Conservation (phyloP, 2,888 invertebrate species). For the Cerastis leucographa region DNA sequence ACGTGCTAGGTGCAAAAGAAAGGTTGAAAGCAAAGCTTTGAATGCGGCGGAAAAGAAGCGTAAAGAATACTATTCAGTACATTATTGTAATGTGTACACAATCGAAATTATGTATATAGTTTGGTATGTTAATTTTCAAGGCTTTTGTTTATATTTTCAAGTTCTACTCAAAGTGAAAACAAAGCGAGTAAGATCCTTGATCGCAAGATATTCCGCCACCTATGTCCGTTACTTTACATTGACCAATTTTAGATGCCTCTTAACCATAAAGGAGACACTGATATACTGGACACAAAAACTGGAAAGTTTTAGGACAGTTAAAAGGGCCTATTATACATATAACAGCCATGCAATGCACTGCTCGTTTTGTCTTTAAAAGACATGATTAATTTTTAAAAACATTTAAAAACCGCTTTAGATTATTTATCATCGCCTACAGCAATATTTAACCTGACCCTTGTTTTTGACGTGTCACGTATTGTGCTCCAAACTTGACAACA, state of each 20-base stretch:
- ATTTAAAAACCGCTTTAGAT: neutral
- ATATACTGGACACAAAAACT: too few species aligned
- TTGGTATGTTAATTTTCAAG: too few species aligned
- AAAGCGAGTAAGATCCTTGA: neutral
- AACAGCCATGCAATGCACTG: neutral
- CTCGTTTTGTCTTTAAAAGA: neutral
- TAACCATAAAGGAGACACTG: neutral
- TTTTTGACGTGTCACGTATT: constrained; percentile 29
- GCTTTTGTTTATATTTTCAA: too few species aligned
- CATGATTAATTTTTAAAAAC: neutral
- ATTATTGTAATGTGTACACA: constrained; percentile 8
- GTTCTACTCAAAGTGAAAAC: neutral
- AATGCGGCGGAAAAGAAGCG: constrained; percentile 19
- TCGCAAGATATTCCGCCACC: too few species aligned
- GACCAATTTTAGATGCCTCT: neutral
- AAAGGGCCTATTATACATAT: too few species aligned
- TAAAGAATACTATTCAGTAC: constrained; percentile 1
- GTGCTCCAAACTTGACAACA: constrained; percentile 26
- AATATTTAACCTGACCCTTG: constrained; percentile 13
- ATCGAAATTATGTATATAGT: too few species aligned
- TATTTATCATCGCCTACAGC: neutral
- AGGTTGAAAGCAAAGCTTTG: constrained; percentile 22
- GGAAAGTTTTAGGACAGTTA: too few species aligned
- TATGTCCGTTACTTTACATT: neutral
- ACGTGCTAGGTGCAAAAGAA: constrained; percentile 19